Percentiles rank a stretch among this genome's conserved stretches.
Conservation (phyloP, 92 coral and sea anemone genomes). For the Palythoa caribaeorum region DNA sequence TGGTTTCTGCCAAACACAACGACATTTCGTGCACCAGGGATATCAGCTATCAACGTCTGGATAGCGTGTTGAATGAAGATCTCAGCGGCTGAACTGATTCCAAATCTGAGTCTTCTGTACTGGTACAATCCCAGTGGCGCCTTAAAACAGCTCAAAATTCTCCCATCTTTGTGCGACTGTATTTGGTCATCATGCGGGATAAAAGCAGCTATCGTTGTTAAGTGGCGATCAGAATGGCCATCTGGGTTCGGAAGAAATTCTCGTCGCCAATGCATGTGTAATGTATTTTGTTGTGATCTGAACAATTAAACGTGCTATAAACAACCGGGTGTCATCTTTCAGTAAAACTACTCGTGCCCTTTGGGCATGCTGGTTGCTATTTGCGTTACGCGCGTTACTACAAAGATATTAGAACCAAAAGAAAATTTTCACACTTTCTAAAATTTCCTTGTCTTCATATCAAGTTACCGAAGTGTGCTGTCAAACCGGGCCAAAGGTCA, state of each 20-base stretch:
- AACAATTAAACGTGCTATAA: neutral
- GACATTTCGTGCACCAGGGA: slow-evolving; percentile 49
- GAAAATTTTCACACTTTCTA: no score
- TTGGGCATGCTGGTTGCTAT: neutral
- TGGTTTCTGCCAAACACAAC: neutral
- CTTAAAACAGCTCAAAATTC: no score
- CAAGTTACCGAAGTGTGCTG: no score
- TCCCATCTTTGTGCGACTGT: no score
- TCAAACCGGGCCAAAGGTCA: no score
- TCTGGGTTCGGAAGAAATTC: no score
- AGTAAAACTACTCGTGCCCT: neutral
- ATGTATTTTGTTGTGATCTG: neutral
- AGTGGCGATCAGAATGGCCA: no score
- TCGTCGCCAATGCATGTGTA: neutral
- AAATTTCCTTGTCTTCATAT: no score
- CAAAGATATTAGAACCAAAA: neutral
- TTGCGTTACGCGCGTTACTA: neutral
- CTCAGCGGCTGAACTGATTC: no score
- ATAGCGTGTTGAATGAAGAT: neutral
- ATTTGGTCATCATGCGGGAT: no score
- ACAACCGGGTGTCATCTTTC: neutral
- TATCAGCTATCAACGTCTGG: slow-evolving; percentile 50
- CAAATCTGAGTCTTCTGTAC: no score
- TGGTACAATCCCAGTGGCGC: no score
- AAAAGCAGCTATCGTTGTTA: neutral